phyloP scores from a whole-genome alignment of 2,888 invertebrate genomes.

The Allacma fusca region DNA sequence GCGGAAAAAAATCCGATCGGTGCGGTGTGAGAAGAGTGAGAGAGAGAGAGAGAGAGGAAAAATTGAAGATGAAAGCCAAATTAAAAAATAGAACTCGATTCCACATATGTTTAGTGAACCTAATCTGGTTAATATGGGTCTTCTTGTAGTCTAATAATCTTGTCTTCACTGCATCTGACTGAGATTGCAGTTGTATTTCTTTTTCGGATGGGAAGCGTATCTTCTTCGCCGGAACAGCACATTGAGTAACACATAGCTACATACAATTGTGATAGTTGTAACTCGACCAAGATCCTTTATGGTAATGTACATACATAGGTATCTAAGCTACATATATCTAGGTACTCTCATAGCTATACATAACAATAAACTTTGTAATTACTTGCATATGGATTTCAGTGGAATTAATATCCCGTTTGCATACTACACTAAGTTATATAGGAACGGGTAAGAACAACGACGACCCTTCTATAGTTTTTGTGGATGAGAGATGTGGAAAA shows the following conservation, averaged over 20 bases:
- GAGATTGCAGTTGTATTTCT: too few species aligned
- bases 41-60: neutral
- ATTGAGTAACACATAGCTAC: too few species aligned
- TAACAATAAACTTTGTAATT: conserved; percentile 5
- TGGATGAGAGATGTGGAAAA: neutral
- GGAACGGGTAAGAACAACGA: conserved; percentile 10
- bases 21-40: neutral
- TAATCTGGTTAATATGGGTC: neutral
- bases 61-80: conserved; percentile 25
- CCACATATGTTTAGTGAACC: neutral
- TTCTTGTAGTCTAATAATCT: neutral
- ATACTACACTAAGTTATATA: neutral
- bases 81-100: conserved; percentile 2
- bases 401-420: conserved; percentile 14
- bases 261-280: too few species aligned
- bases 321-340: too few species aligned
- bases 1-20: neutral
- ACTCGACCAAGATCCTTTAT: too few species aligned
- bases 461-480: neutral
- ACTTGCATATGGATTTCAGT: conserved; percentile 7
- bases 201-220: too few species aligned
- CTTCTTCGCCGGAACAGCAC: too few species aligned
- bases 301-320: too few species aligned
- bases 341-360: neutral
- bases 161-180: neutral